A percentile compares a stretch with the other conserved stretches of the same genome.
Conservation (phyloP, 35 echinoderm and acorn worm species). For the Apostichopus japonicus region DNA sequence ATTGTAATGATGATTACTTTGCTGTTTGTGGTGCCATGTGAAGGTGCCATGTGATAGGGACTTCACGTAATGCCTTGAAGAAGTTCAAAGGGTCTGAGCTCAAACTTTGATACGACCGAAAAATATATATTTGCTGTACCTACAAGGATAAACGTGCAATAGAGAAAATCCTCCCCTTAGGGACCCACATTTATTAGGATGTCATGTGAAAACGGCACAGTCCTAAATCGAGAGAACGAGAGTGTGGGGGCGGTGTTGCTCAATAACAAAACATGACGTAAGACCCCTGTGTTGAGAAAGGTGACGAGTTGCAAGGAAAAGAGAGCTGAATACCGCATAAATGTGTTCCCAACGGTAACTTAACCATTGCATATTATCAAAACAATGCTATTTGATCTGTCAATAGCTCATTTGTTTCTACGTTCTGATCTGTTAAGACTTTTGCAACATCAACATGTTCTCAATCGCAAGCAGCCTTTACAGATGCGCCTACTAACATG, state of each 20-base stretch:
- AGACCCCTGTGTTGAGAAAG: background rate
- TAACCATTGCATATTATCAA: background rate
- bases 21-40: no score
- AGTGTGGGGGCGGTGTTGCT: background rate
- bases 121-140: no score
- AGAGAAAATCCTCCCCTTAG: no score
- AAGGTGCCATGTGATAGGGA: no score
- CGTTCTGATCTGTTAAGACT: background rate
- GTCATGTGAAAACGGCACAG: no score
- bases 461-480: background rate
- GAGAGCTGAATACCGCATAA: background rate
- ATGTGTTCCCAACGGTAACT: background rate
- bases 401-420: background rate
- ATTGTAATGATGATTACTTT: no score
- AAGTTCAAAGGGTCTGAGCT: no score
- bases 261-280: conserved; percentile 4
- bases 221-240: background rate
- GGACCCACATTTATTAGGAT: no score
- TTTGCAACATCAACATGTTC: background rate
- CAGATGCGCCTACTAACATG: background rate
- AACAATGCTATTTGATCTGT: background rate
- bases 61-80: no score
- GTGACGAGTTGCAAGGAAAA: background rate
- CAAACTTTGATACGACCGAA: no score
- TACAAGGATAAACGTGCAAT: no score